Percentiles rank a stretch among this genome's conserved stretches.
phyloP scores from a whole-genome alignment of 2,797 vertebrate genomes.

The Sebastes matsubarae region DNA sequence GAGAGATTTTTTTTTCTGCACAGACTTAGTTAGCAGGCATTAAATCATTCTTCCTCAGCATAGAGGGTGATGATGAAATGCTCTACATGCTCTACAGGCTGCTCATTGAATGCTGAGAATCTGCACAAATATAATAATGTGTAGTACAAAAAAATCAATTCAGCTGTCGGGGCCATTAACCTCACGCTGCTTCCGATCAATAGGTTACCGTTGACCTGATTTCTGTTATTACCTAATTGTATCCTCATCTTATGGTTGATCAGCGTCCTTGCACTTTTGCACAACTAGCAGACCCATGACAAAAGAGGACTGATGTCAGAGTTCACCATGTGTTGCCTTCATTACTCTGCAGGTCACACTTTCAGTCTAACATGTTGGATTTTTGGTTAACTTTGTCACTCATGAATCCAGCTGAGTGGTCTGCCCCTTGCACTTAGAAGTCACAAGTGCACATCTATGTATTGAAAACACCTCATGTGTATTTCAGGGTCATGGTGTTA shows the following conservation, averaged over 20 bases:
- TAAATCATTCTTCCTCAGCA: conserved; percentile 31
- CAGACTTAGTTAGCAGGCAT: conserved; percentile 27
- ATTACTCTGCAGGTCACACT: conserved; percentile 22
- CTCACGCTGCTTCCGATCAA: conserved; percentile 5
- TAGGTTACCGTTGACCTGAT: conserved; percentile 4
- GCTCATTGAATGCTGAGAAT: background rate
- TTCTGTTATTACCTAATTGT: conserved; percentile 11
- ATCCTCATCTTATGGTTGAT: conserved; percentile 15
- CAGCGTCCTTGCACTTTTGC: background rate
- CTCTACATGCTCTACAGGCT: background rate
- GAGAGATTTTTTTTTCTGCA: background rate
- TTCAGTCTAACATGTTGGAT: conserved; percentile 1
- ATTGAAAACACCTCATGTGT: background rate
- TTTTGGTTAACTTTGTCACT: background rate
- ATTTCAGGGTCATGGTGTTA: background rate
- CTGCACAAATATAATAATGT: conserved; percentile 19
- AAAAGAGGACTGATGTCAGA: background rate
- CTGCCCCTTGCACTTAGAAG: background rate
- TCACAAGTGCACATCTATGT: conserved; percentile 12
- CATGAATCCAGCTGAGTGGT: conserved; percentile 24
- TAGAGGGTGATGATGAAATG: conserved; percentile 7
- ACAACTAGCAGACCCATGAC: background rate
- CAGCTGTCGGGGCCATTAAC: conserved; percentile 24
- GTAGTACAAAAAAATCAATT: conserved; percentile 28
- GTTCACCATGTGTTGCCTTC: conserved; percentile 3